Evolutionary conservation across 2,797 vertebrate species (phyloP), one percentile per base, ranked within the genome.

Genomic region (Pagetopsis macropterus): DNA sequence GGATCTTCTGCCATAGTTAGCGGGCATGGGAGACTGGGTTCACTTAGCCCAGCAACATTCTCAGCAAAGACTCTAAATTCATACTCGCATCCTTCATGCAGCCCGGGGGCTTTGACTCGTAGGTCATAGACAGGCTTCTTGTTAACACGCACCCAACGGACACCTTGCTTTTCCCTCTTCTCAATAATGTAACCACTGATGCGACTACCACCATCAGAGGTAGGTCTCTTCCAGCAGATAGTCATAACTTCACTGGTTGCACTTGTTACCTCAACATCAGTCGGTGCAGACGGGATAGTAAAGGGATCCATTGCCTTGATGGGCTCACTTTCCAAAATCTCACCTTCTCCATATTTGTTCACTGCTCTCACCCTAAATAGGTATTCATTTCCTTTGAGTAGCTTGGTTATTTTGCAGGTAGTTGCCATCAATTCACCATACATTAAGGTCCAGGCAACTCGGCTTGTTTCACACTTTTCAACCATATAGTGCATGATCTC

Each of bases 381-480:
- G 83, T 99, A 99, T 81, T 99, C 98, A 81, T 99, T 99, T 75
- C 97, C 96, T 91, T 94, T 98, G 54, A 99, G 91, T 63, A 99
- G 90, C 91, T 98, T 99, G 78, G 95, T 96, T 76, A 98, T 96
- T 92, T 98, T 99, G 88, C 98, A 99, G 56, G 96, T 97, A 76
- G 97, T 97, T 74, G 96, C 96, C 91, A 93, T 95, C 90, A 97
- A 93, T 79, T 99, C 96, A 83, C 85, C 93, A 84, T 97, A 96
- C 82, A 97, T 94, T 84, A 97, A 84, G 4, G 96, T 98, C 98
- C 98, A 99, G 27, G 97, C 94, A 76, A 99, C 94, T 68, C 94
- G 97, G 76, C 97, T 99, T 75, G 98, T 99, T 93, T 99, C 98
- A 89, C 98, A 97, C 86, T 99, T 99, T 89, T 99, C 98, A 81